Percentiles rank a stretch among this genome's conserved stretches.
Evolutionary conservation across 2,888 invertebrate genomes (phyloP).

Genomic region (Apomyelois bistriatella): DNA sequence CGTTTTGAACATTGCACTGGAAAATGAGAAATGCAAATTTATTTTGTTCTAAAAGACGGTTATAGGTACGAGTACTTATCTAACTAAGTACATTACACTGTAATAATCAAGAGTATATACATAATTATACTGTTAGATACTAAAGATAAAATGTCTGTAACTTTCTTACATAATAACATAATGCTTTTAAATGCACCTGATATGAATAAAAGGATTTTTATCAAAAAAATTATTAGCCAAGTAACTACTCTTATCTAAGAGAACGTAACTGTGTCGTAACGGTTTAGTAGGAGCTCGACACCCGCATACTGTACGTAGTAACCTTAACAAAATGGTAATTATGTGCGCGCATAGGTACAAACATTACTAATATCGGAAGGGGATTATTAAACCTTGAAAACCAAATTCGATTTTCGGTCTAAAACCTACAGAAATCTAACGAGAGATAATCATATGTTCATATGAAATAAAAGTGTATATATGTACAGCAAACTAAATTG

Average conservation of each 20-base stretch:
- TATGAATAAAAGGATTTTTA: neutral
- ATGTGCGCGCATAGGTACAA: neutral
- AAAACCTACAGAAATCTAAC: neutral
- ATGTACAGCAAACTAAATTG: no score
- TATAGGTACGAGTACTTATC: no score
- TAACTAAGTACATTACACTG: no score
- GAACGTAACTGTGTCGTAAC: neutral
- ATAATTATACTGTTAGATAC: no score
- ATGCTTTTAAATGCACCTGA: neutral
- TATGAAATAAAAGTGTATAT: no score
- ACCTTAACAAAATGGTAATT: constrained; percentile 8
- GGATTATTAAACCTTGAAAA: constrained; percentile 2
- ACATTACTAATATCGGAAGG: constrained; percentile 5
- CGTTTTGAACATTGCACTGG: no score
- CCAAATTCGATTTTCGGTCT: neutral
- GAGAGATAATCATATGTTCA: no score
- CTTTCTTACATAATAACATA: neutral
- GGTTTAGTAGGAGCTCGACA: neutral
- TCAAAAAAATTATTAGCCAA: neutral
- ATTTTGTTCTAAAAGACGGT: no score
- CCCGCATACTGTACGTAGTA: neutral
- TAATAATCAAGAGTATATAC: no score
- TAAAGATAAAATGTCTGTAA: neutral
- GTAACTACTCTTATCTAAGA: constrained; percentile 1
- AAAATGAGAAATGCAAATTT: no score